A percentile compares a stretch with the other conserved stretches of the same genome.
phyloP scores from a whole-genome alignment of 2,797 vertebrate genomes.

The Hippoglossus hippoglossus region DNA sequence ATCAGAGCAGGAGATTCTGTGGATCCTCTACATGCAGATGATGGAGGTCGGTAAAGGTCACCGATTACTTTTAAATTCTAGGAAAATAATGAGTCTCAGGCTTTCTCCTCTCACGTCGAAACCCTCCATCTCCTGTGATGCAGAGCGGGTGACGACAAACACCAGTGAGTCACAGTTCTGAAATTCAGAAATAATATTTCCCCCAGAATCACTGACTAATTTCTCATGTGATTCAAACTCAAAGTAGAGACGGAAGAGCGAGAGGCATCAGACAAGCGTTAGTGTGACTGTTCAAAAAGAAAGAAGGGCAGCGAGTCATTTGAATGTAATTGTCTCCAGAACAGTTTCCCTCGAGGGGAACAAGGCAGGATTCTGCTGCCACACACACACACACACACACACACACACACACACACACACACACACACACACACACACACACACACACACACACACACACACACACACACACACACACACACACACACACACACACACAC shows the following conservation, averaged over 20 bases:
- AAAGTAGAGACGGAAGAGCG: constrained; percentile 30
- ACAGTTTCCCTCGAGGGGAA: constrained; percentile 22
- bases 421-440: too few relatives aligned
- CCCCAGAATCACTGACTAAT: background rate
- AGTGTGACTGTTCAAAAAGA: constrained; percentile 18
- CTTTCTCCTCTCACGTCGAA: too few relatives aligned
- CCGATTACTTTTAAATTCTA: too few relatives aligned
- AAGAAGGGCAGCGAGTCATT: constrained; percentile 27
- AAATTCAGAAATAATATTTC: background rate
- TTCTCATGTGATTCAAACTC: constrained; percentile 23
- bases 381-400: constrained; percentile 18
- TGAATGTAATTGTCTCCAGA: constrained; percentile 43
- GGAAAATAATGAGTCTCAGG: too few relatives aligned
- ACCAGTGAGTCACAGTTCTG: background rate
- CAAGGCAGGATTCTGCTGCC: constrained; percentile 13
- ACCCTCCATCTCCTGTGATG: too few relatives aligned
- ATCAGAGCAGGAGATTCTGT: too few relatives aligned
- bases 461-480: too few relatives aligned
- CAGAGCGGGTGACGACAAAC: background rate
- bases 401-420: background rate
- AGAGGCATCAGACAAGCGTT: constrained; percentile 1
- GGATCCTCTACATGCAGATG: too few relatives aligned
- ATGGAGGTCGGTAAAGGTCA: too few relatives aligned
- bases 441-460: too few relatives aligned
- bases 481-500: too few relatives aligned